phyloP scores from a whole-genome alignment of 2,888 invertebrate species.

The Salpingus planirostris region DNA sequence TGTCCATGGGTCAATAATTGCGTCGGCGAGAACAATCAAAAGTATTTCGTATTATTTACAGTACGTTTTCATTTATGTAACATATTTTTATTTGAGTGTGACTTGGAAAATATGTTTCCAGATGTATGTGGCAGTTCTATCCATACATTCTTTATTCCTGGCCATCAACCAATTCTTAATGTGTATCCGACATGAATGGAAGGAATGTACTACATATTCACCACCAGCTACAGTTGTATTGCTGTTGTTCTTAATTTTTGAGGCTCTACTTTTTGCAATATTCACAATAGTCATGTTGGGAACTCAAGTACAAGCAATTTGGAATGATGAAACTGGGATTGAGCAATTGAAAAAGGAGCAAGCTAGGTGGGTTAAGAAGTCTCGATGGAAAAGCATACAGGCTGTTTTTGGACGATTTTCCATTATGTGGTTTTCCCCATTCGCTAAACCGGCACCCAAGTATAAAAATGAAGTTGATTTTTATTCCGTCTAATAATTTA shows the following conservation, averaged over 20 bases:
- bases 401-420: constrained; percentile 96
- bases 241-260: constrained; percentile 83
- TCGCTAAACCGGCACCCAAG: constrained; percentile 70
- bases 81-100: too few relatives aligned
- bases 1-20: constrained; percentile 99
- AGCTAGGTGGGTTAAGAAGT: constrained; percentile 85
- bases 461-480: constrained; percentile 71
- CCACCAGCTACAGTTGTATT: constrained; percentile 94
- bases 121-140: constrained; percentile 98
- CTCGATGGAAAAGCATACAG: constrained; percentile 90
- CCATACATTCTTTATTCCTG: constrained; percentile 85
- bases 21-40: constrained; percentile 98
- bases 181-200: constrained; percentile 91
- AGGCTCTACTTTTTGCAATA: constrained; percentile 91
- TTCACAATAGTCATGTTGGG: constrained; percentile 97
- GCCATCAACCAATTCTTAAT: constrained; percentile 88
- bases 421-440: constrained; percentile 90
- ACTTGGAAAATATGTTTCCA: constrained; percentile 53
- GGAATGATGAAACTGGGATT: constrained; percentile 98
- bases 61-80: too few relatives aligned
- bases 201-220: constrained; percentile 85
- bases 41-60: constrained; percentile 97
- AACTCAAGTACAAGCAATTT: constrained; percentile 84
- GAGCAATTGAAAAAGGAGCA: constrained; percentile 96
- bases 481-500: constrained; percentile 78